Evolutionary conservation across 1,140 invertebrate genomes (phyloP).

Genomic region (Drosophila nebulosa): DNA sequence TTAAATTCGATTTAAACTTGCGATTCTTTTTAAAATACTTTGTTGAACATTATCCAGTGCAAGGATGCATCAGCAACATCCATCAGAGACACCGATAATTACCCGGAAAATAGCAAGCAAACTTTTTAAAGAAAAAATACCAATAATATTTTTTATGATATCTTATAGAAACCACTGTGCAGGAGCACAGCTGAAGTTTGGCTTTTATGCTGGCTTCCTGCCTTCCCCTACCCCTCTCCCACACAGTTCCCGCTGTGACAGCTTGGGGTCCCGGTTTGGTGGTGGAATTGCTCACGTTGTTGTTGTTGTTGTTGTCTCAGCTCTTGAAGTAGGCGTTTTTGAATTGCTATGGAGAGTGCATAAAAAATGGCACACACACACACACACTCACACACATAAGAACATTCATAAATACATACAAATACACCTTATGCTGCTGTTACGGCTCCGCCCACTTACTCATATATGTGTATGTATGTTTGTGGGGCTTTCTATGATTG

Average conservation of each 20-base stretch:
- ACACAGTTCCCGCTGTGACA: background rate
- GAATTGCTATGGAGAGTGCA: slow-evolving; percentile 74
- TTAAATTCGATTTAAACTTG: too few species aligned
- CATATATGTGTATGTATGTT: slow-evolving; percentile 24
- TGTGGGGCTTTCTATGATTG: slow-evolving; percentile 4
- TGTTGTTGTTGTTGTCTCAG: slow-evolving; percentile 33
- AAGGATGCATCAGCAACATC: too few species aligned
- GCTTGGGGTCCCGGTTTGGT: slow-evolving; percentile 34
- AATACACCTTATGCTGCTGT: slow-evolving; percentile 67
- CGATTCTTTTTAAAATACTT: too few species aligned
- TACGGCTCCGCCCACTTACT: slow-evolving; percentile 76
- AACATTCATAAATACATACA: slow-evolving; percentile 26
- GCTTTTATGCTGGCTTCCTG: slow-evolving; percentile 19
- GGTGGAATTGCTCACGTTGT: slow-evolving; percentile 43
- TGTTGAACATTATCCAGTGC: too few species aligned
- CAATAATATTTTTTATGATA: too few species aligned
- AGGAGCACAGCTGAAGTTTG: slow-evolving; percentile 45
- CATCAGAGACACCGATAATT: too few species aligned
- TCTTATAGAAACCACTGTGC: too few species aligned
- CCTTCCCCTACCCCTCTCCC: background rate
- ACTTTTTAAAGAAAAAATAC: too few species aligned
- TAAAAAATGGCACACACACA: slow-evolving; percentile 65
- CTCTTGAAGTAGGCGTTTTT: slow-evolving; percentile 80
- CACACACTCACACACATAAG: slow-evolving; percentile 1
- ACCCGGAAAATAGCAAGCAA: too few species aligned